A percentile compares a stretch with the other conserved stretches of the same genome.
Evolutionary conservation across 2,113 vertebrate species (phyloP).

Genomic region (Rhagologus leucostigma): DNA sequence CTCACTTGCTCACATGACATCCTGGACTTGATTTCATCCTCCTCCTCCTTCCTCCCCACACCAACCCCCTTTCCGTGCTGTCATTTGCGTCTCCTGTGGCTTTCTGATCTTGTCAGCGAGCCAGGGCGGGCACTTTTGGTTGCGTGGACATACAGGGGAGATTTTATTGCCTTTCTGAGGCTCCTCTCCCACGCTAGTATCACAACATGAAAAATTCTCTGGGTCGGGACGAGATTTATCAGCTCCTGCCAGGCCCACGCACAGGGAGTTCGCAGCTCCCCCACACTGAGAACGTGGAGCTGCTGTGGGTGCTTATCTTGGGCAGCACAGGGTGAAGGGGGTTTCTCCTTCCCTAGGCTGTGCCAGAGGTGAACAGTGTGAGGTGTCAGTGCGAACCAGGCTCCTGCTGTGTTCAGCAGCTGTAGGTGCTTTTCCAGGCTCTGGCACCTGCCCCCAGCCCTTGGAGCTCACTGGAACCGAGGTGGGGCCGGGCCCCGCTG

Average conservation of each 20-base stretch:
- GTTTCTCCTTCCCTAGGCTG: not conserved
- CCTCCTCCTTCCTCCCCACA: constrained; percentile 47
- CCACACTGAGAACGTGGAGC: rapidly evolving
- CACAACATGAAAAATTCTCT: not conserved
- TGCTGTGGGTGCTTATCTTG: not conserved
- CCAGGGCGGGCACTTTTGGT: not conserved
- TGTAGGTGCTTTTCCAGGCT: not conserved
- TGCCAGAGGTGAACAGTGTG: not conserved
- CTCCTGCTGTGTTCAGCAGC: not conserved
- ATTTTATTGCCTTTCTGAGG: not conserved
- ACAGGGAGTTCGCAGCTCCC: not conserved
- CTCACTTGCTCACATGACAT: constrained; percentile 6
- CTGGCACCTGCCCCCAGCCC: not conserved
- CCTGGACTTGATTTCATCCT: constrained; percentile 3
- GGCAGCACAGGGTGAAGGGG: rapidly evolving
- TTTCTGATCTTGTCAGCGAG: not conserved
- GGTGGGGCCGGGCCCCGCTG: not conserved
- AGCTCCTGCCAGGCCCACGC: not conserved
- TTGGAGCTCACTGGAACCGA: not conserved
- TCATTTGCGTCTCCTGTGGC: not conserved
- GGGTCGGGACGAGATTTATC: not conserved
- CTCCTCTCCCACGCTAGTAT: not conserved
- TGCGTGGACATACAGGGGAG: not conserved
- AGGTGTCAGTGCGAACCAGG: not conserved
- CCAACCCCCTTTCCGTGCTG: not conserved